Conservation (phyloP, 2,797 vertebrate genomes). For the Chelon auratus region DNA sequence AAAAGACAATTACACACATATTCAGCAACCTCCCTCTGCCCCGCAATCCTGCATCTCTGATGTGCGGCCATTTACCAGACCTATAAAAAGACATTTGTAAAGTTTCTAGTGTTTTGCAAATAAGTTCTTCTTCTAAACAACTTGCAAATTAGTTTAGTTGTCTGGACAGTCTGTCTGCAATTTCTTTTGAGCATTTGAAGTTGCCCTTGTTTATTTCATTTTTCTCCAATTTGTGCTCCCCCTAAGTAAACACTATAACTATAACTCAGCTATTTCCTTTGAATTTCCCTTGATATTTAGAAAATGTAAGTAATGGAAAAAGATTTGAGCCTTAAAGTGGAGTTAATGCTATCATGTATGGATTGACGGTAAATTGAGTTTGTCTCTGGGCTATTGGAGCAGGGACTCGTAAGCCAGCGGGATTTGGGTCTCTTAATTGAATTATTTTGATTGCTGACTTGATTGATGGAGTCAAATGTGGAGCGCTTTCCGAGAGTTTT, state of each 20-base stretch:
- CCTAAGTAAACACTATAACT: slow-evolving; percentile 64
- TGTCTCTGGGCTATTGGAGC: slow-evolving; percentile 77
- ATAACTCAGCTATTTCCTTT: slow-evolving; percentile 61
- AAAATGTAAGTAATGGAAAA: slow-evolving; percentile 81
- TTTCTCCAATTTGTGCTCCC: slow-evolving; percentile 46
- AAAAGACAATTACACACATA: slow-evolving; percentile 83
- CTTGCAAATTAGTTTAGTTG: slow-evolving; percentile 73
- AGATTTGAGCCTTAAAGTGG: slow-evolving; percentile 76
- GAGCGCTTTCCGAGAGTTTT: slow-evolving; percentile 75
- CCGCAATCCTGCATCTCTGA: slow-evolving; percentile 60
- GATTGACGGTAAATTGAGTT: slow-evolving; percentile 83
- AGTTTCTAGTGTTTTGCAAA: slow-evolving; percentile 67
- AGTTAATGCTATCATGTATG: slow-evolving; percentile 82
- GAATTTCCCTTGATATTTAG: slow-evolving; percentile 74
- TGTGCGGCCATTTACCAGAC: slow-evolving; percentile 58
- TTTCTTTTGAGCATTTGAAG: slow-evolving; percentile 63
- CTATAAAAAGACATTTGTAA: slow-evolving; percentile 59
- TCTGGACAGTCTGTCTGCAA: slow-evolving; percentile 63
- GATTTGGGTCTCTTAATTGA: slow-evolving; percentile 84
- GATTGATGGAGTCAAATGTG: slow-evolving; percentile 87
- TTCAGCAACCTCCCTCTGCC: slow-evolving; percentile 70
- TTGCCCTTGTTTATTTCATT: slow-evolving; percentile 66
- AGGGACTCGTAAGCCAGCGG: slow-evolving; percentile 77
- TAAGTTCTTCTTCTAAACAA: slow-evolving; percentile 55
- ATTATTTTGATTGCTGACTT: slow-evolving; percentile 87